Conservation (phyloP, 2,888 invertebrate species). For the Idaea straminata region DNA sequence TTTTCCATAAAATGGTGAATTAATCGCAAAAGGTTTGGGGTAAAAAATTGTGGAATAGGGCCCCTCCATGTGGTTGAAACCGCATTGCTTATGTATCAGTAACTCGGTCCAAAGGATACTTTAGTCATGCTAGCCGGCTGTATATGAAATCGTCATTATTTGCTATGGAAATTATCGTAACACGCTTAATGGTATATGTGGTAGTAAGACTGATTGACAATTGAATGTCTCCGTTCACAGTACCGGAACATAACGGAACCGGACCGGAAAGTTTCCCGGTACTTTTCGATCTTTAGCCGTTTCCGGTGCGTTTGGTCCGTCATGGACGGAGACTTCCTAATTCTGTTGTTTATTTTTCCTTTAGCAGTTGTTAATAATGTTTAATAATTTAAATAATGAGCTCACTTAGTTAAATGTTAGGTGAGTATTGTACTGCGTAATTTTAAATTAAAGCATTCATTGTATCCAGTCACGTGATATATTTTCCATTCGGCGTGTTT, state of each 20-base stretch:
- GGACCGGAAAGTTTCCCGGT: too few species aligned
- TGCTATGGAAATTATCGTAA: conserved; percentile 30
- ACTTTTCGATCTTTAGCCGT: too few species aligned
- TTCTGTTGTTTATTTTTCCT: neutral
- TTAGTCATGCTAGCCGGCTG: neutral
- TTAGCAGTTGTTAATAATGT: conserved; percentile 20
- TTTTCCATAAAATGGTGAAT: too few species aligned
- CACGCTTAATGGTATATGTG: conserved; percentile 67
- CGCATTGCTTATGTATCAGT: too few species aligned
- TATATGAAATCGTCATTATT: conserved; percentile 29
- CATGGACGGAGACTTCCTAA: neutral
- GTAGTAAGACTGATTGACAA: conserved; percentile 55
- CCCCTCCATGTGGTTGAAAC: too few species aligned
- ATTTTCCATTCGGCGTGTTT: conserved; percentile 71
- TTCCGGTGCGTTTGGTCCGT: neutral
- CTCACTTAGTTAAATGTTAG: conserved; percentile 41
- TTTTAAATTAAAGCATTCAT: conserved; percentile 58
- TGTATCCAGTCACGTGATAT: conserved; percentile 66
- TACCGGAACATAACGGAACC: neutral
- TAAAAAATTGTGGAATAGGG: too few species aligned
- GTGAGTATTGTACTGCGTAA: conserved; percentile 63
- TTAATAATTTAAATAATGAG: conserved; percentile 75
- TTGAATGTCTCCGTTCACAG: conserved; percentile 16
- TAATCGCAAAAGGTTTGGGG: too few species aligned
- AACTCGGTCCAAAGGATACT: neutral